Evolutionary conservation across 2,888 invertebrate genomes (phyloP), one percentile per base, ranked within the genome.

Genomic region (Zygogramma bicolorata): DNA sequence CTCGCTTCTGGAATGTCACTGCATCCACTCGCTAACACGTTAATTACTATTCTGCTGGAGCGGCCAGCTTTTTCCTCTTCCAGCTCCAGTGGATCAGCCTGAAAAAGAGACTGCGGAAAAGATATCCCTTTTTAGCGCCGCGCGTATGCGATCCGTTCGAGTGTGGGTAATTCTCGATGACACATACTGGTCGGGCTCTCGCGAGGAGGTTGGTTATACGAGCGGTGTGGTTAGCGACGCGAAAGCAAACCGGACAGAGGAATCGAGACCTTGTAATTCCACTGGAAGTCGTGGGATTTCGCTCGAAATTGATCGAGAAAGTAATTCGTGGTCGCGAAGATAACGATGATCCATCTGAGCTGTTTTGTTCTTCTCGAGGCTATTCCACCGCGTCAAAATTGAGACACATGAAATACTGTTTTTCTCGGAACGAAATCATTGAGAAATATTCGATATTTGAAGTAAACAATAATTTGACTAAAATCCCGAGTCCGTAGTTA

Each of bases 231-330:
- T 65, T 66, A 73, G 73, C 68, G 63, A 73, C 58, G 73, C 67
- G 73, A 70, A 70, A 73, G 70, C 65, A 63, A 69, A 73, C 70
- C 70, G 63, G 73, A 73, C 69, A 68, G 40, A 59, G 63, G 73
- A 73, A 70, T 70, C 69, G 70, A 66, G 73, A 73, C 70, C 73
- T 68, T 68, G 70, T 73, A 73, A 70, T 70, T 49, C 63, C 60
- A 67, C 65, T 62, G 67, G 59, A 65, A 62, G 59, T 62, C 62
- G 67, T 63, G 66, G 62, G 53, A 53, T 27, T 53, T 27, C n/a
- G 27, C 46, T 46, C 18, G 46, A 20, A 46, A 46, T 46, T 15
- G 20, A 46, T 46, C 46, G 46, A 46, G 46, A 46, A 18, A 6
- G 46, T 46, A 20, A 46, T 20, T 20, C 18, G 20, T 8, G 20